Conservation (phyloP, 2,797 vertebrate species). For the Ceryle rudis region DNA sequence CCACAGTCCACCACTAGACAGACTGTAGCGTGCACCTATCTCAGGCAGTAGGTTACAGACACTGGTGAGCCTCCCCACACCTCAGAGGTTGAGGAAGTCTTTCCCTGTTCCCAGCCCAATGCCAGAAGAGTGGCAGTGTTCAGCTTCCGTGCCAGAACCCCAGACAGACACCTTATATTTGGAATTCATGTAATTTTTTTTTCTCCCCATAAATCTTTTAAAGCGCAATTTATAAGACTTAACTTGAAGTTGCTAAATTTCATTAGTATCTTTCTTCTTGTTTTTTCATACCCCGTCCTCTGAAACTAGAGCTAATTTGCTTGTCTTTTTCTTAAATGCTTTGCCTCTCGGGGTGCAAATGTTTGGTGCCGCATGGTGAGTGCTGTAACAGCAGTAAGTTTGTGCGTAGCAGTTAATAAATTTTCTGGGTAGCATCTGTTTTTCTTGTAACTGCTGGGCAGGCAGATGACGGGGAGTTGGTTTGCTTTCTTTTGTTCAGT, state of each 20-base stretch:
- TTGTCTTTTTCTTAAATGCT: neutral
- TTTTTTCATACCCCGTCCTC: neutral
- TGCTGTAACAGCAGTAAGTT: neutral
- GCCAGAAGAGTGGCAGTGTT: neutral
- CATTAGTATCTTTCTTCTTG: neutral
- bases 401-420: neutral
- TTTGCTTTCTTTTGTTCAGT: neutral
- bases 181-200: neutral
- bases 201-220: neutral
- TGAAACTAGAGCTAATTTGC: neutral
- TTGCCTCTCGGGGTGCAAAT: neutral
- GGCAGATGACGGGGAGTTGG: neutral
- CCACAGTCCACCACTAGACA: neutral
- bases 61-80: neutral
- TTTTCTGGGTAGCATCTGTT: neutral
- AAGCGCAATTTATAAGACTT: neutral
- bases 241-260: neutral
- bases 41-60: neutral
- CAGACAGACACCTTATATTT: neutral
- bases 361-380: neutral
- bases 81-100: neutral
- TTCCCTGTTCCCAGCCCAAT: neutral
- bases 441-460: neutral
- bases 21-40: accelerated
- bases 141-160: accelerated